Evolutionary conservation across 53 echinoderm and acorn worm species (phyloP).

Genomic region (Glandiceps talaboti): DNA sequence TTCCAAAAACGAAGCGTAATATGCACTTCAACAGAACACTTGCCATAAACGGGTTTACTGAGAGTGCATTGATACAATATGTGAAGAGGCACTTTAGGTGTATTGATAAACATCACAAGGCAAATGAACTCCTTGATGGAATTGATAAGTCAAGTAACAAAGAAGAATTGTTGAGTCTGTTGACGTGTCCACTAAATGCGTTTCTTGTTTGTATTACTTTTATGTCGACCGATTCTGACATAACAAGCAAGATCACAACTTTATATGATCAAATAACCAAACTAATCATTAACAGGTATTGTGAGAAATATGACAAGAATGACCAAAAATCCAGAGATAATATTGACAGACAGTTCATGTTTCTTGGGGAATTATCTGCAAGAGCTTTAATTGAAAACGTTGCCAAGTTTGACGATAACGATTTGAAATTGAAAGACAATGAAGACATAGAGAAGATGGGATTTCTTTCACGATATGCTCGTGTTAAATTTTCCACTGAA

Average conservation of each 20-base stretch:
- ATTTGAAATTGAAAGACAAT: neutral
- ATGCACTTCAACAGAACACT: neutral
- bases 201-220: neutral
- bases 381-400: neutral
- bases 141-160: neutral
- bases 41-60: neutral
- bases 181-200: neutral
- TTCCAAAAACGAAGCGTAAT: neutral
- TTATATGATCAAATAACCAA: neutral
- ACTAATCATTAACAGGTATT: neutral
- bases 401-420: neutral
- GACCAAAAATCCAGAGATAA: neutral
- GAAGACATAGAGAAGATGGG: neutral
- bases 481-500: neutral
- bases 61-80: neutral
- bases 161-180: no score
- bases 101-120: neutral
- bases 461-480: neutral
- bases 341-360: neutral
- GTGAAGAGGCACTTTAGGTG: neutral
- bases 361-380: neutral
- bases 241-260: neutral
- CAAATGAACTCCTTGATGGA: neutral
- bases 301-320: neutral
- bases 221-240: neutral